These are phyloP conservation scores for Elgaria multicarinata DNA, from an alignment of 2,113 vertebrate genomes.

Conservation along the genomic window DNA sequence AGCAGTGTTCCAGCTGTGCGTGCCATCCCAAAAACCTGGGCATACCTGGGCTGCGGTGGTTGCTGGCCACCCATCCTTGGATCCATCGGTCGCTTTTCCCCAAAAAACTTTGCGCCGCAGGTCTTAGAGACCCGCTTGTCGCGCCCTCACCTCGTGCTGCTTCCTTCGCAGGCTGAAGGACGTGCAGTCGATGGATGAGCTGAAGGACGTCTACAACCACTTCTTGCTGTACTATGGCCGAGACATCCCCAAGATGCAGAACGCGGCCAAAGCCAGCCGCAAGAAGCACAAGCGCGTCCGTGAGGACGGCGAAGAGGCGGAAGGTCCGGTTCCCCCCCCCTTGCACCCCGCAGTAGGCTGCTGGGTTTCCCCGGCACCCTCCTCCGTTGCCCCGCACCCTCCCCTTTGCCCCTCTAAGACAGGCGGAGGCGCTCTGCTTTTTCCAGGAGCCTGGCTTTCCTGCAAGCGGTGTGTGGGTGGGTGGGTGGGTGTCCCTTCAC, in stretches of 20 bases:
- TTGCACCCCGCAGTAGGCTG: neutral
- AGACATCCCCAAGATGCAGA: slow-evolving; percentile 99
- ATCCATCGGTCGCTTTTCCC: no score
- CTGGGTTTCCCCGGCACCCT: neutral
- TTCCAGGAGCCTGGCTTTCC: neutral
- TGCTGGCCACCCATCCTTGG: no score
- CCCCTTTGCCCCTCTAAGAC: neutral
- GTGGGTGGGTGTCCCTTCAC: neutral
- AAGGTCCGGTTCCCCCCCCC: slow-evolving; percentile 65
- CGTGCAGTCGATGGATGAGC: slow-evolving; percentile 95
- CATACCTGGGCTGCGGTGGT: no score
- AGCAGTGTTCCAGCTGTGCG: no score
- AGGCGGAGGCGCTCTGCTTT: neutral
- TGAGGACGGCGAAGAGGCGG: slow-evolving; percentile 87
- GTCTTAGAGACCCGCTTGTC: no score
- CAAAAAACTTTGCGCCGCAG: no score
- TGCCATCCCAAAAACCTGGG: no score
- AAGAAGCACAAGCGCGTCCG: slow-evolving; percentile 93
- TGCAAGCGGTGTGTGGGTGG: neutral
- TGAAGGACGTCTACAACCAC: slow-evolving; percentile 96
- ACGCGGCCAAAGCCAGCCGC: slow-evolving; percentile 87
- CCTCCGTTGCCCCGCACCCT: neutral
- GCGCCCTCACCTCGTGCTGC: neutral
- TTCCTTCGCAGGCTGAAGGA: slow-evolving; percentile 88
- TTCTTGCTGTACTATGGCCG: slow-evolving; percentile 97